A percentile compares a stretch with the other conserved stretches of the same genome.
These are phyloP conservation scores for Syngnathus scovelli DNA, from an alignment of 2,113 vertebrate species.

Conservation along the genomic window DNA sequence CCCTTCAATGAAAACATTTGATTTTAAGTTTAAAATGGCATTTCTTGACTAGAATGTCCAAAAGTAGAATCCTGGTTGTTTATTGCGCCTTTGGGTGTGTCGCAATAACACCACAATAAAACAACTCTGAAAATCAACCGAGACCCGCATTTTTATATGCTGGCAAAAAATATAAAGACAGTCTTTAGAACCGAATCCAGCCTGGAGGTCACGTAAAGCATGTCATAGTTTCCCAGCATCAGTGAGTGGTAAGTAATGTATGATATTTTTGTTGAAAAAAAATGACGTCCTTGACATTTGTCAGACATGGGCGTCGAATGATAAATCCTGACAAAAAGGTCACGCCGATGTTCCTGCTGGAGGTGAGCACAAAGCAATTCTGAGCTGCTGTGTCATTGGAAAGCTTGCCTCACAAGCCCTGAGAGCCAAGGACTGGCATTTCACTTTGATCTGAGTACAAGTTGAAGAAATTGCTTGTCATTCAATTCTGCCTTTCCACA, in stretches of 20 bases:
- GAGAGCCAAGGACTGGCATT: no score
- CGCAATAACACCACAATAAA: no score
- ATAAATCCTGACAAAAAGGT: background rate
- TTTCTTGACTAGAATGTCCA: no score
- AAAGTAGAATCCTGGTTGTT: no score
- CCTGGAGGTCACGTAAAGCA: background rate
- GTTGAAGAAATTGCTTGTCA: no score
- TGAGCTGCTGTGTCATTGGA: background rate
- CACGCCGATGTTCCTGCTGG: background rate
- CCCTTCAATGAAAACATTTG: no score
- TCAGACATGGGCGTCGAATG: background rate
- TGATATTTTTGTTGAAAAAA: background rate
- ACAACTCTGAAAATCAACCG: background rate
- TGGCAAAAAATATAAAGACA: background rate
- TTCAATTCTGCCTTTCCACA: no score
- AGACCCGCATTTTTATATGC: background rate
- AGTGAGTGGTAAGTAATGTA: background rate
- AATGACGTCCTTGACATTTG: background rate
- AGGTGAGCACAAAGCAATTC: background rate
- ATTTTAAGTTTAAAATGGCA: no score
- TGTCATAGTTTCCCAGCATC: background rate
- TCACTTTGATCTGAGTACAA: no score
- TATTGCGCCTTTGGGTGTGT: no score
- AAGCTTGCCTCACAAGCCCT: no score
- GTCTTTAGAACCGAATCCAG: background rate